These are phyloP conservation scores for Apeira syringaria DNA, from an alignment of 2,888 invertebrate species.

Conservation along the genomic window DNA sequence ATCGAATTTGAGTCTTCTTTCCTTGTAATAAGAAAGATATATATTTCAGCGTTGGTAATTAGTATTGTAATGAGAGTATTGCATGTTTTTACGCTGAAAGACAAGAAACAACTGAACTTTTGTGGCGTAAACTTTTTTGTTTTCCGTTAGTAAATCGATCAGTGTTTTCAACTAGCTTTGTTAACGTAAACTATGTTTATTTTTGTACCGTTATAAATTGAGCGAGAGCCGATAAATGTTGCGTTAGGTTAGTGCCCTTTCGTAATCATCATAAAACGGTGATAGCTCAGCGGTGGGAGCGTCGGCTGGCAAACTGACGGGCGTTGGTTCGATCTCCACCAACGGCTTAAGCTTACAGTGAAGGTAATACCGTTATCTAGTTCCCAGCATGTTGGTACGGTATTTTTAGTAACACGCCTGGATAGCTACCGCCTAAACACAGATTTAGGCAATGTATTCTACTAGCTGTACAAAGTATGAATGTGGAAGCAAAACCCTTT, in stretches of 20 bases:
- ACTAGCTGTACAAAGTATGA: too few relatives aligned
- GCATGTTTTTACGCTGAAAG: slow-evolving; percentile 64
- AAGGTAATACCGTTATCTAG: too few relatives aligned
- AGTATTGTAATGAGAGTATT: slow-evolving; percentile 34
- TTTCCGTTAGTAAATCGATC: slow-evolving; percentile 59
- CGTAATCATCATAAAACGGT: not conserved
- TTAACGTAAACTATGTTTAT: slow-evolving; percentile 35
- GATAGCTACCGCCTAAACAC: too few relatives aligned
- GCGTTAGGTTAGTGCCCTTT: slow-evolving; percentile 15
- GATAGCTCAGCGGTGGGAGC: too few relatives aligned
- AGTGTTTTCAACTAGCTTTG: slow-evolving; percentile 43
- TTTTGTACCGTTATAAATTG: slow-evolving; percentile 16
- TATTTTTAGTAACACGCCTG: too few relatives aligned
- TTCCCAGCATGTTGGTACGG: too few relatives aligned
- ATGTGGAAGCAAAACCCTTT: too few relatives aligned
- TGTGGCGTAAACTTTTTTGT: slow-evolving; percentile 52
- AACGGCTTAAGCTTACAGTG: too few relatives aligned
- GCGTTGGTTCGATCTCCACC: too few relatives aligned
- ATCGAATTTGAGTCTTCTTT: slow-evolving; percentile 9
- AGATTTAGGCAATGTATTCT: too few relatives aligned
- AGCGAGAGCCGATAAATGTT: slow-evolving; percentile 7
- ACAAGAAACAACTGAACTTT: slow-evolving; percentile 66
- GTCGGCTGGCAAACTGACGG: too few relatives aligned
- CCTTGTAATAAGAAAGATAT: slow-evolving; percentile 4
- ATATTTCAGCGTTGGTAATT: not conserved